Evolutionary conservation across 2,113 vertebrate genomes (phyloP), one percentile per base, ranked within the genome.

Genomic region (Charadrius vociferus): DNA sequence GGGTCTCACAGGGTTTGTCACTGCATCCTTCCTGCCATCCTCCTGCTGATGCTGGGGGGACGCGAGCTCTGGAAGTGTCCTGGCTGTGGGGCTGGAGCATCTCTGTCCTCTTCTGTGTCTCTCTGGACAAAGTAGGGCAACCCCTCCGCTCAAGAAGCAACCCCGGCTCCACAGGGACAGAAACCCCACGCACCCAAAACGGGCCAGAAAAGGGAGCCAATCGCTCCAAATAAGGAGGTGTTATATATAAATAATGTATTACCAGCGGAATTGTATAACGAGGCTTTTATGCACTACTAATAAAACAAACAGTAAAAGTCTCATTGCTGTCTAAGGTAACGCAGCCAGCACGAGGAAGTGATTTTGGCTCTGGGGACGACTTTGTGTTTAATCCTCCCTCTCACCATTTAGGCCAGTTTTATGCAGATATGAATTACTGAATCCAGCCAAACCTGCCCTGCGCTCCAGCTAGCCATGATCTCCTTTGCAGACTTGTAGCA

Each of bases 1-100:
- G 21, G 37, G 1, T 10, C 8, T 36, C 71, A 9, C 0, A 1
- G 3, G n/a, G 21, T 6, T 1, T 41, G 14, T 71, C 36, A 32
- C 36, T 52, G 36, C 16, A 27, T 15, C 19, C 23, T 17, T 47
- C 36, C 45, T 65, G 45, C 24, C 43, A 9, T 9, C 29, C 24
- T 41, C 4, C 67, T 49, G 37, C 39, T 26, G 75, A 5, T 67
- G 21, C 52, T 22, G 18, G 32, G 11, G 3, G 0, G 0, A 34
- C 0, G 2, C 3, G 14, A 36, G 6, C 37, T 68, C 19, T 87
- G 86, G 47, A 41, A 43, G 2, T 10, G 58, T 73, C 72, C 49
- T 43, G 63, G 8, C 6, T 1, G 0, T 12, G 39, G 22, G 37
- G 49, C 20, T 47, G 58, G 22, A 45, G 34, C 29, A 10, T 11